A percentile compares a stretch with the other conserved stretches of the same genome.
These are phyloP conservation scores for Sepiola atlantica DNA, from an alignment of 2,888 invertebrate genomes.

Conservation along the genomic window DNA sequence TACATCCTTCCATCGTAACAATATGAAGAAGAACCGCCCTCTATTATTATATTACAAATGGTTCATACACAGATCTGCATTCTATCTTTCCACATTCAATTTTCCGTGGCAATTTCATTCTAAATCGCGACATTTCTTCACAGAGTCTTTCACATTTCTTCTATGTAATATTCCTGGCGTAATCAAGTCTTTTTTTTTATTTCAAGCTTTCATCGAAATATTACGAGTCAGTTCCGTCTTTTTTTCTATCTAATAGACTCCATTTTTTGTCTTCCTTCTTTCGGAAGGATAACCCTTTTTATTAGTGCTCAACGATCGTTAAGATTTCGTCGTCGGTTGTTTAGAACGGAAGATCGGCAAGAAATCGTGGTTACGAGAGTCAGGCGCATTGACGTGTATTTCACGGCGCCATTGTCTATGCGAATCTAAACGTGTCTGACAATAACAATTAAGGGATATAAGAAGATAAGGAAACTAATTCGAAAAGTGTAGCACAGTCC, in stretches of 20 bases:
- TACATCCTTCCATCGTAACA: not conserved
- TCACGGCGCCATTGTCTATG: not conserved
- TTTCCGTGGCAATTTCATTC: not conserved
- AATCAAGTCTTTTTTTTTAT: not conserved
- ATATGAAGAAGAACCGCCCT: not conserved
- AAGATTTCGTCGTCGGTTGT: not conserved
- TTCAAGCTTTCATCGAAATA: not conserved
- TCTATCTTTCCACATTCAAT: not conserved
- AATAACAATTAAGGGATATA: constrained; percentile 15
- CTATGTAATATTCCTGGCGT: not conserved
- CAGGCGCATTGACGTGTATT: not conserved
- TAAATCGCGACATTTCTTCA: not conserved
- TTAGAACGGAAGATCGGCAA: not conserved
- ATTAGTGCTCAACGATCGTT: not conserved
- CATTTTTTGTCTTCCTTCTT: not conserved
- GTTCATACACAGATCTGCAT: not conserved
- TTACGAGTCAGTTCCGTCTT: not conserved
- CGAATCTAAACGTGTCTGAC: not conserved
- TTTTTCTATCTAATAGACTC: not conserved
- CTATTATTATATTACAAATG: not conserved
- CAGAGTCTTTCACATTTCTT: not conserved
- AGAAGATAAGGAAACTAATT: not conserved
- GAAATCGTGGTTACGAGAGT: not conserved
- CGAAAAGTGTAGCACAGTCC: not conserved
- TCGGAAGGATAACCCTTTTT: not conserved